Percentiles rank a stretch among this genome's conserved stretches.
Conservation (phyloP, 2,113 vertebrate genomes). For the Toxotes jaculatrix region DNA sequence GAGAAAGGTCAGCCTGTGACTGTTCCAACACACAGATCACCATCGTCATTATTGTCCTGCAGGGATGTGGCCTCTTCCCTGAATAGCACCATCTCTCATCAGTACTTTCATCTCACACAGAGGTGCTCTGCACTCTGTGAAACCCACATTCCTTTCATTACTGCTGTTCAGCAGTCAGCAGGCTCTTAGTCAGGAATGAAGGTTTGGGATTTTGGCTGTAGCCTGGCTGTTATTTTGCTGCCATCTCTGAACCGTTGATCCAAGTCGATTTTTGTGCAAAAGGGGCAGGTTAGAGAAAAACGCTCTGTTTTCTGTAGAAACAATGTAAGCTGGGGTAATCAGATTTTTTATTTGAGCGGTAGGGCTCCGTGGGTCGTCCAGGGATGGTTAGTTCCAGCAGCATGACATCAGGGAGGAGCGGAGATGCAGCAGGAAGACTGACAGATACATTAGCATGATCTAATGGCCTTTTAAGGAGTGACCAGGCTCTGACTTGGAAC, state of each 20-base stretch:
- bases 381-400: conserved; percentile 44
- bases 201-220: background rate
- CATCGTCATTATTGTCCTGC: conserved; percentile 21
- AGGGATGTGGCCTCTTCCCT: conserved; percentile 30
- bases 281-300: background rate
- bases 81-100: conserved; percentile 59
- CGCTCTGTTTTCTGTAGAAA: background rate
- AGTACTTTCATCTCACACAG: conserved; percentile 36
- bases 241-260: background rate
- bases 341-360: background rate
- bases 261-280: background rate
- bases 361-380: background rate
- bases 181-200: background rate
- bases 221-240: conserved; percentile 13
- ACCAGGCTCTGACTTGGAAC: conserved; percentile 52
- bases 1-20: conserved; percentile 51
- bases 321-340: background rate
- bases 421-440: conserved; percentile 39
- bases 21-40: conserved; percentile 34
- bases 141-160: conserved; percentile 43
- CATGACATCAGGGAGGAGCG: conserved; percentile 64
- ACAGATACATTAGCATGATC: conserved; percentile 58
- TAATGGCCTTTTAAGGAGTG: conserved; percentile 83
- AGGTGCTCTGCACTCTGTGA: conserved; percentile 11
- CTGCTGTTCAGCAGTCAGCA: conserved; percentile 23